Evolutionary conservation across 2,888 invertebrate species (phyloP).

Genomic region (Encarsia formosa): DNA sequence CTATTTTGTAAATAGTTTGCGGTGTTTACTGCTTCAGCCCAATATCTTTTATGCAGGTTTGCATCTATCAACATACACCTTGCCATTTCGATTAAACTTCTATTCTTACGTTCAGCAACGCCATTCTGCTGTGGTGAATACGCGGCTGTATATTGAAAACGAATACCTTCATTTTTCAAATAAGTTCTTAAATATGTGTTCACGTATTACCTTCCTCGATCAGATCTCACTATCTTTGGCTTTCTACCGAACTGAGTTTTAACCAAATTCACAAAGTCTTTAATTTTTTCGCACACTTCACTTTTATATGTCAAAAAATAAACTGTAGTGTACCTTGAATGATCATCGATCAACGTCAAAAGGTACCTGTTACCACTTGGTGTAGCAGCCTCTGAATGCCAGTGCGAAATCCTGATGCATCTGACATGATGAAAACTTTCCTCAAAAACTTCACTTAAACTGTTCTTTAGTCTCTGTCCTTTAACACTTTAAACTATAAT

Average conservation of each 20-base stretch:
- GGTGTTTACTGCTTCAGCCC: slow-evolving; percentile 29
- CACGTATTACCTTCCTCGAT: slow-evolving; percentile 35
- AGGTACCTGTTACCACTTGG: slow-evolving; percentile 34
- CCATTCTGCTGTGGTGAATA: slow-evolving; percentile 27
- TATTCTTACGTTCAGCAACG: slow-evolving; percentile 31
- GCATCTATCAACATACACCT: slow-evolving; percentile 32
- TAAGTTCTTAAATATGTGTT: slow-evolving; percentile 24
- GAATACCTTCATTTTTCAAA: slow-evolving; percentile 31
- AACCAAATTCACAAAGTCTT: slow-evolving; percentile 8
- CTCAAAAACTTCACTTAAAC: no score
- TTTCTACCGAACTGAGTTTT: slow-evolving; percentile 12
- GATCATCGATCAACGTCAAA: slow-evolving; percentile 41
- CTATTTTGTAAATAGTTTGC: slow-evolving; percentile 25
- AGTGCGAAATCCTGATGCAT: no score
- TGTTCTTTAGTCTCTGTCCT: no score
- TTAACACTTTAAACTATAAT: no score
- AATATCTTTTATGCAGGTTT: slow-evolving; percentile 26
- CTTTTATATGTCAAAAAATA: slow-evolving; percentile 18
- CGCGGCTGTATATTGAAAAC: slow-evolving; percentile 23
- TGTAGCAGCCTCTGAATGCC: slow-evolving; percentile 31
- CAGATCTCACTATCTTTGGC: slow-evolving; percentile 26
- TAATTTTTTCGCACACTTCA: slow-evolving; percentile 10
- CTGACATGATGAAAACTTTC: no score
- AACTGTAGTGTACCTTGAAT: slow-evolving; percentile 29
- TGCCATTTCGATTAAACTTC: slow-evolving; percentile 28